Percentiles rank a stretch among this genome's conserved stretches.
Conservation (phyloP, 2,888 invertebrate species). For the Campoplex capitator region DNA sequence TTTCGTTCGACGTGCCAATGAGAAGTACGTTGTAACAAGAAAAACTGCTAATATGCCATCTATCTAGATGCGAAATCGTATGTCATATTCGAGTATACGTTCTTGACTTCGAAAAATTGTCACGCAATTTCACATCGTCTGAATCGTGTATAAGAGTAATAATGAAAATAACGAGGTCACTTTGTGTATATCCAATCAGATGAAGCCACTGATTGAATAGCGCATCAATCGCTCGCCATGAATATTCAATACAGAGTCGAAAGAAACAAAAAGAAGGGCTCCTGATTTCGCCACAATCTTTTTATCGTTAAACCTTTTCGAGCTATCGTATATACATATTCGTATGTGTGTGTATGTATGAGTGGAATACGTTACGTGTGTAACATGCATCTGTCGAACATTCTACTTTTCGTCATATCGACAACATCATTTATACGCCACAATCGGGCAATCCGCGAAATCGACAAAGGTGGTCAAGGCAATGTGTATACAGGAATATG, state of each 20-base stretch:
- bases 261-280: slow-evolving; percentile 44
- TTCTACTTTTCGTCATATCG: slow-evolving; percentile 17
- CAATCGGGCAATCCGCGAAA: slow-evolving; percentile 26
- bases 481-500: neutral
- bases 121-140: neutral
- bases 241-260: slow-evolving; percentile 22
- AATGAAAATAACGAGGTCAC: slow-evolving; percentile 27
- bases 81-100: neutral
- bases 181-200: slow-evolving; percentile 14
- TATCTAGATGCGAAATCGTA: slow-evolving; percentile 19
- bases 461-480: slow-evolving; percentile 28
- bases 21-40: neutral
- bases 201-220: slow-evolving; percentile 32
- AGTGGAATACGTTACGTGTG: neutral
- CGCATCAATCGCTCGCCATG: slow-evolving; percentile 33
- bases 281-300: slow-evolving; percentile 58
- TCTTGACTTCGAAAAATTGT: slow-evolving; percentile 1
- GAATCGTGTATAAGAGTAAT: neutral
- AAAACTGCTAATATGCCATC: neutral
- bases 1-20: neutral
- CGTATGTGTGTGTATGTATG: neutral
- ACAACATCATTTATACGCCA: slow-evolving; percentile 10
- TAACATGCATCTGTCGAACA: slow-evolving; percentile 19
- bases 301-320: slow-evolving; percentile 41
- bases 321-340: neutral